Base-by-base conservation (phyloP, 2,797 vertebrate species). In the Hirundo rustica region DNA sequence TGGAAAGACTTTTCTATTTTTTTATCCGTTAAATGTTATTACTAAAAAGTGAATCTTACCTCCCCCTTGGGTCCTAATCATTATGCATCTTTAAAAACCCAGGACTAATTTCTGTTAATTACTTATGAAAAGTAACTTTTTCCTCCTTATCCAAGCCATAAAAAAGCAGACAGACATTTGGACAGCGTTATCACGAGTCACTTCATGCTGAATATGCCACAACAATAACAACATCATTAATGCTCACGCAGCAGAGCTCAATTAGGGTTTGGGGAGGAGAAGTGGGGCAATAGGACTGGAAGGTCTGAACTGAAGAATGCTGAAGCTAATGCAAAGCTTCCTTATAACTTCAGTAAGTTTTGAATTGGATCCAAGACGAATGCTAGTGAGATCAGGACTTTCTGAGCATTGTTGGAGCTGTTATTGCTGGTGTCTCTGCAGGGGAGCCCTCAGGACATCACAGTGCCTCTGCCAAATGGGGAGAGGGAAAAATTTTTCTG, bases 11-110 rank as follows among this genome's bases (percentile, higher is more conserved):
- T 72, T 87, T 96, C 34, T 54, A 15, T 80, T 91, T 89, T 90
- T 96, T 93, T 76, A 84, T 36, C 74, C 70, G 25, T 88, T 97
- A 67, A 85, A 88, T 40, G 48, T 82, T 95, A 61, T 53, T 96
- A 89, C 62, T 90, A 93, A 89, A 93, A 77, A 75, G 50, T 45
- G 76, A 75, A 50, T 40, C 78, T 76, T 85, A 67, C 7, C 36
- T 20, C 13, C 13, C 4, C 7, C 29, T 20, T 3, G 16, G 53
- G 66, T 78, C 45, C 36, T 65, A 78, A 62, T 92, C 38, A 26
- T 84, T 86, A 55, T 58, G 72, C 61, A 58, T 92, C 45, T 86
- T 77, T 88, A 82, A 94, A 94, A 95, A 76, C 47, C 53, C 22
- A 71, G 54, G 71, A 36, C 16, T 34, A 18, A 50, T 74, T 94